phyloP scores from a whole-genome alignment of 2,797 vertebrate species.

The Macrochelys suwanniensis region DNA sequence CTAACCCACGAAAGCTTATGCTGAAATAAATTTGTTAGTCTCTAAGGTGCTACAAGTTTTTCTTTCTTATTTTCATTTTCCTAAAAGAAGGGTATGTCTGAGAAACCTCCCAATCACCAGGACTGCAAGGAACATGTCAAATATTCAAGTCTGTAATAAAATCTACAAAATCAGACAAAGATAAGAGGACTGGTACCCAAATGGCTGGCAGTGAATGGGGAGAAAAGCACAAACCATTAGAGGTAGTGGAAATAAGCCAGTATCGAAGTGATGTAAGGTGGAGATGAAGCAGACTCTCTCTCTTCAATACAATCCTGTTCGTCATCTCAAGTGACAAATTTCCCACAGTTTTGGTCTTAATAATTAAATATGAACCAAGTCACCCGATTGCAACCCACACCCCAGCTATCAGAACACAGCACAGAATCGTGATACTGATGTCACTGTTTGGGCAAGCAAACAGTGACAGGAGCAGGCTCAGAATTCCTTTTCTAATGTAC shows the following conservation, averaged over 20 bases:
- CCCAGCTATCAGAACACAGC: background rate
- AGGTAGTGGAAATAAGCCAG: background rate
- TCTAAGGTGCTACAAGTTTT: no score
- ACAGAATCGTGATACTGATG: background rate
- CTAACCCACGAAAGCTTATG: no score
- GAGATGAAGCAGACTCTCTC: background rate
- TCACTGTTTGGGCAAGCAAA: background rate
- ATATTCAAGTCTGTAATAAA: background rate
- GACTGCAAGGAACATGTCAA: background rate
- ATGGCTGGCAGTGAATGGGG: no score
- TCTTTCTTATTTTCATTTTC: no score
- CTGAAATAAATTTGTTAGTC: no score
- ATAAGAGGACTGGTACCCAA: no score
- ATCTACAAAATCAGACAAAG: background rate
- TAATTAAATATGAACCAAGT: background rate
- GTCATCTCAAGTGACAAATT: background rate
- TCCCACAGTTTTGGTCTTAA: background rate
- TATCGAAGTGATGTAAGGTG: background rate
- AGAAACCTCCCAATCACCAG: background rate
- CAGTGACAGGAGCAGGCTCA: background rate
- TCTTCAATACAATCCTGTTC: background rate
- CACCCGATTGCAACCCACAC: background rate
- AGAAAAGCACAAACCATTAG: no score
- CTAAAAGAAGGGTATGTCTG: background rate
- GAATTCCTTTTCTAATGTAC: background rate